Evolutionary conservation across 2,113 vertebrate genomes (phyloP), one percentile per base, ranked within the genome.

Genomic region (Ginglymostoma cirratum): DNA sequence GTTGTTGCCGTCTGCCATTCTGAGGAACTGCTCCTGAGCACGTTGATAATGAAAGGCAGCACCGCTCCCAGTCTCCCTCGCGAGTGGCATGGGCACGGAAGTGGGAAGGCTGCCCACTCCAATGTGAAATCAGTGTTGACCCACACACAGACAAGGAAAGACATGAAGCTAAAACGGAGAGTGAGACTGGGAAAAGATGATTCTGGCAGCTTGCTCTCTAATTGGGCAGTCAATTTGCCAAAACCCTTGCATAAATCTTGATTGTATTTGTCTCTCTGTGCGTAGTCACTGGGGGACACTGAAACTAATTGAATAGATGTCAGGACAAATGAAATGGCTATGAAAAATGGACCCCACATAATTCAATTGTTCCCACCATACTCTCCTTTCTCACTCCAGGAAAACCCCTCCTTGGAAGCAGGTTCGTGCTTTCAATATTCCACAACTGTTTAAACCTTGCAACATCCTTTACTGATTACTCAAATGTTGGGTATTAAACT

Each of bases 281-380:
- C 10, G 3, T 19, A 69, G n/a, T 94, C 92, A 94, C n/a, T 42
- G 66, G 92, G 90, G 61, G 61, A 48, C 61, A 38, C 66, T 66
- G 92, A 69, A 94, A 42, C 65, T 94, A 94, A 94, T 94, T 94
- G 92, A 69, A 67, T 94, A 94, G n/a, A 19, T 94, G 92, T 94
- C 92, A 67, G n/a, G 65, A 38, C 7, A 94, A 94, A 42, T 94
- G 92, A 69, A 94, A 69, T 69, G 65, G 92, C 21, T 23, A 65
- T 67, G 92, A 69, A 38, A 45, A 94, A 69, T 94, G n/a, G 61
- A 42, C 86, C 86, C 48, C 30, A 12, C 30, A 66, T 94, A 67
- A 94, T 94, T 94, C 23, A 42, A 67, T 94, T 66, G n/a, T 55
- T 34, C 55, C 55, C 66, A 38, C n/a, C 86, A 34, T 34, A 2